phyloP scores from a whole-genome alignment of 2,888 invertebrate species.

The Ichneumoninae sp. region DNA sequence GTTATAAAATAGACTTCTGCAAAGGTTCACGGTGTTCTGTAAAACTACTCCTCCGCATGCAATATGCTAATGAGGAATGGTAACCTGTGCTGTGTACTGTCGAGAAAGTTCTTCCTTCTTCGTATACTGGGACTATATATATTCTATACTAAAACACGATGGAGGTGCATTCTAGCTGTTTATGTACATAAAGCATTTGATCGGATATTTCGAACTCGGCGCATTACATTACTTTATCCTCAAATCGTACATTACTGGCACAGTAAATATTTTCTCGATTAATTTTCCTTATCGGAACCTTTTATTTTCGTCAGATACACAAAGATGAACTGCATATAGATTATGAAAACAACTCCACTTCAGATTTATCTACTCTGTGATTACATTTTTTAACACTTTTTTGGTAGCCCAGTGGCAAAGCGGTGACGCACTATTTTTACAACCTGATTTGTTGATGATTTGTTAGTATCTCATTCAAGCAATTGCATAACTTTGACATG shows the following conservation, averaged over 20 bases:
- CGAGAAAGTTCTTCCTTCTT: slow-evolving; percentile 8
- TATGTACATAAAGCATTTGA: neutral
- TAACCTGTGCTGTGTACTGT: slow-evolving; percentile 4
- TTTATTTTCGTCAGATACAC: neutral
- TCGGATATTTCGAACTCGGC: neutral
- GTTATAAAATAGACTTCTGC: slow-evolving; percentile 44
- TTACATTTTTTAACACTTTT: no score
- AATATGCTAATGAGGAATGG: slow-evolving; percentile 47
- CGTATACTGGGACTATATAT: neutral
- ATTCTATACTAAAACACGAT: neutral
- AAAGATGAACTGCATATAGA: no score
- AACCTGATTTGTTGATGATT: no score
- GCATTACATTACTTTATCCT: neutral
- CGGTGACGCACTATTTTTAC: no score
- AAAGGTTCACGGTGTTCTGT: slow-evolving; percentile 30
- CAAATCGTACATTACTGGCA: no score
- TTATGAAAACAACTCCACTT: no score
- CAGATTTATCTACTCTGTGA: no score
- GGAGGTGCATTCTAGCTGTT: neutral
- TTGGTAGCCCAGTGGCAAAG: no score
- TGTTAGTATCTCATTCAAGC: no score
- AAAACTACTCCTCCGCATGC: slow-evolving; percentile 38
- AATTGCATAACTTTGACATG: no score
- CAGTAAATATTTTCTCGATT: no score
- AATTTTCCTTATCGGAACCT: neutral